Percentiles rank a stretch among this genome's conserved stretches.
Conservation (phyloP, 2,113 vertebrate species). For the Corythaeola cristata region DNA sequence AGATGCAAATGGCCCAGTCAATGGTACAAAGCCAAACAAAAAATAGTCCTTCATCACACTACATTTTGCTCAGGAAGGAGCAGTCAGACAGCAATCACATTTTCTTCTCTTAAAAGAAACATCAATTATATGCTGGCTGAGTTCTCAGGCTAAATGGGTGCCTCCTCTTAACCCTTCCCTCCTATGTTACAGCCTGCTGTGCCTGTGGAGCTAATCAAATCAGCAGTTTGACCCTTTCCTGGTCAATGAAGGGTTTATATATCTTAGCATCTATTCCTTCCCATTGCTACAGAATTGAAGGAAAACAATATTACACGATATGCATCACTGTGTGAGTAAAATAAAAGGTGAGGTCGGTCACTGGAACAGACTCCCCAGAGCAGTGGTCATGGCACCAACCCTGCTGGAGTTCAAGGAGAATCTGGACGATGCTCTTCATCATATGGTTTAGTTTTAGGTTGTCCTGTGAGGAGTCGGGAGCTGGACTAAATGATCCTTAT, state of each 20-base stretch:
- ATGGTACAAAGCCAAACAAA: background rate
- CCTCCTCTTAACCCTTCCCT: background rate
- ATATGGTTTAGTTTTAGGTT: background rate
- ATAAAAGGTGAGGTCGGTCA: background rate
- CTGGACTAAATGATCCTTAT: background rate
- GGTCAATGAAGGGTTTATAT: background rate
- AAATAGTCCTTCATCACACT: background rate
- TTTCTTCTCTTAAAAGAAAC: background rate
- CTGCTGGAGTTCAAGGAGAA: background rate
- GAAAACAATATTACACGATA: background rate
- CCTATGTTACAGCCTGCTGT: background rate
- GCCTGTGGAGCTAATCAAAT: background rate
- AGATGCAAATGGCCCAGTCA: background rate
- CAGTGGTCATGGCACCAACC: background rate
- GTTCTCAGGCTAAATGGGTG: accelerated
- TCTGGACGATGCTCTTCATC: background rate
- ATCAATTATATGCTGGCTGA: background rate
- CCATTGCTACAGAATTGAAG: background rate
- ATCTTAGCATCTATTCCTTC: background rate
- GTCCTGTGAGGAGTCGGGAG: background rate
- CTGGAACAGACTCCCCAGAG: background rate
- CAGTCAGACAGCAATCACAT: background rate
- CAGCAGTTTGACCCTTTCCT: background rate
- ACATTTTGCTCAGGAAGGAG: background rate
- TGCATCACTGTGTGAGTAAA: background rate